Evolutionary conservation across 2,888 invertebrate genomes (phyloP).

Genomic region (Alloscopus bannaensis): DNA sequence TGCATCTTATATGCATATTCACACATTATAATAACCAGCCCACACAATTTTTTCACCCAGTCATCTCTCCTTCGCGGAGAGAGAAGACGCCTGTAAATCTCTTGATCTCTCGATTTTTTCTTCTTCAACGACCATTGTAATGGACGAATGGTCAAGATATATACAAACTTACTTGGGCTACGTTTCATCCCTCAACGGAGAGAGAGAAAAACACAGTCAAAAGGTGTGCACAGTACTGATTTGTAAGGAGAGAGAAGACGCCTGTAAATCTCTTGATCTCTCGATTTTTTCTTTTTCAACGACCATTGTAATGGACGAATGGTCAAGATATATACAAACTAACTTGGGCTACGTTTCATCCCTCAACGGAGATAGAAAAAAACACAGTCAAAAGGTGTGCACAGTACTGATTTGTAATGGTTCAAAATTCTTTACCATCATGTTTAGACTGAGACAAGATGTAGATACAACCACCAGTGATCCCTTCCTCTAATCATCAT

Average conservation of each 20-base stretch:
- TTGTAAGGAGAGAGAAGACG: too few species aligned
- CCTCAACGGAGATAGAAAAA: too few species aligned
- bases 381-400: slow-evolving; percentile 41
- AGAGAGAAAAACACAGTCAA: slow-evolving; percentile 50
- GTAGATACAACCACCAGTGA: slow-evolving; percentile 1
- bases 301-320: slow-evolving; percentile 40
- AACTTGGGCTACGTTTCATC: slow-evolving; percentile 14
- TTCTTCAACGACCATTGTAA: slow-evolving; percentile 43
- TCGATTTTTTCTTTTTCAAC: slow-evolving; percentile 45
- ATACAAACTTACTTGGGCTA: slow-evolving; percentile 18
- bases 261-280: slow-evolving; percentile 53
- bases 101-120: slow-evolving; percentile 48
- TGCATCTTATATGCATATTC: slow-evolving; percentile 38
- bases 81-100: slow-evolving; percentile 54
- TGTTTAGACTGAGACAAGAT: not conserved
- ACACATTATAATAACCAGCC: slow-evolving; percentile 45
- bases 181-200: slow-evolving; percentile 3
- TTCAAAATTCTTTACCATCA: slow-evolving; percentile 43
- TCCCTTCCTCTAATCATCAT: slow-evolving; percentile 28
- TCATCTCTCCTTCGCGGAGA: slow-evolving; percentile 54
- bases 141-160: slow-evolving; percentile 36
- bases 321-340: slow-evolving; percentile 24
- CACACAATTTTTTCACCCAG: slow-evolving; percentile 55
- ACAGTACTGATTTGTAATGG: slow-evolving; percentile 50
- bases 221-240: slow-evolving; percentile 47